Evolutionary conservation across 2,888 invertebrate species (phyloP).

Genomic region (Cerastis leucographa): DNA sequence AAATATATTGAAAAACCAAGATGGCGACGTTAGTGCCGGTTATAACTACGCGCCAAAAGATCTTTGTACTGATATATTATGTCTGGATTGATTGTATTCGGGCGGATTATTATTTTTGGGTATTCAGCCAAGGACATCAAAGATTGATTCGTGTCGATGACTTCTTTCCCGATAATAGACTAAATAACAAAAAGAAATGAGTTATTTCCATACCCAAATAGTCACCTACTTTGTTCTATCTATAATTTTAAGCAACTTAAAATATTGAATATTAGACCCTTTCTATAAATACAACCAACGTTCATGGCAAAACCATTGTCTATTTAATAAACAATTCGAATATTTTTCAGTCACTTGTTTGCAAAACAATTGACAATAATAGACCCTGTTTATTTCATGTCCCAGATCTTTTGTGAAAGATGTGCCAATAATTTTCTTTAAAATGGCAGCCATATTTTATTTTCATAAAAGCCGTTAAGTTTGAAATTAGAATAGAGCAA

Average conservation of each 20-base stretch:
- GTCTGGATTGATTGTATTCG: not conserved
- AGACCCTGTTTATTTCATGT: constrained; percentile 42
- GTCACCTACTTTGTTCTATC: not conserved
- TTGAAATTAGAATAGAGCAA: constrained; percentile 31
- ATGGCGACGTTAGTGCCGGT: not conserved
- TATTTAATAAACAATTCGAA: constrained; percentile 17
- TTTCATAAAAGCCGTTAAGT: constrained; percentile 34
- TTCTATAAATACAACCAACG: not conserved
- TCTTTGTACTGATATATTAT: not conserved
- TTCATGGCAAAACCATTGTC: constrained; percentile 38
- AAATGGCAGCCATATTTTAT: constrained; percentile 35
- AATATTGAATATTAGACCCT: not conserved
- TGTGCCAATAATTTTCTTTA: constrained; percentile 45
- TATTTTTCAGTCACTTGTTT: constrained; percentile 41
- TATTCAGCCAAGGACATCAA: not conserved
- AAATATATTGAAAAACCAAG: not conserved
- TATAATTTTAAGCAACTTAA: not conserved
- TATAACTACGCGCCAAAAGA: not conserved
- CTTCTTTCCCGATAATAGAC: not conserved
- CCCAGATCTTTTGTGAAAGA: constrained; percentile 38
- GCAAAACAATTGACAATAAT: constrained; percentile 50
- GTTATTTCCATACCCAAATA: not conserved
- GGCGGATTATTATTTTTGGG: not conserved
- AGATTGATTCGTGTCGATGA: not conserved
- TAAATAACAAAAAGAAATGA: not conserved